Conservation (phyloP, 2,888 invertebrate species). For the Ischnura elegans region DNA sequence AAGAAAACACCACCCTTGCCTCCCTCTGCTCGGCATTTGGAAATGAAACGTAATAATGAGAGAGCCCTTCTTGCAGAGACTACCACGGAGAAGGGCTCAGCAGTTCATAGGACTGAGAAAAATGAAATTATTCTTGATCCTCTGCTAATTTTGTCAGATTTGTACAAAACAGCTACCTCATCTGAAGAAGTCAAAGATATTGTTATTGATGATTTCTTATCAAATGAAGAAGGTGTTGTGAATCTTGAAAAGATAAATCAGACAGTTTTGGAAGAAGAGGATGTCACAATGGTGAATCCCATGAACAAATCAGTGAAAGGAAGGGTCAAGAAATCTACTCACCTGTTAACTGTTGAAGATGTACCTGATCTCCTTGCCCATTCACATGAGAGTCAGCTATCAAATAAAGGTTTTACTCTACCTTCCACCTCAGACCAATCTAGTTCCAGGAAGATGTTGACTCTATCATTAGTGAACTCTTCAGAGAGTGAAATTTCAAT, state of each 20-base stretch:
- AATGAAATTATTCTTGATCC: conserved; percentile 30
- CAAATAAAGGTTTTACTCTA: not conserved
- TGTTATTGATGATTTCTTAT: not conserved
- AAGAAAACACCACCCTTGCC: not conserved
- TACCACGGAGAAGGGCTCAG: not conserved
- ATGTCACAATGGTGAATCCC: not conserved
- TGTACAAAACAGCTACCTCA: conserved; percentile 15
- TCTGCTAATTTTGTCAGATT: not conserved
- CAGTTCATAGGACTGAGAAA: not conserved
- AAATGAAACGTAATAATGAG: conserved; percentile 23
- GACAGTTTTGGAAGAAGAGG: not conserved
- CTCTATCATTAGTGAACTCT: not conserved
- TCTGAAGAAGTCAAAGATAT: conserved; percentile 37
- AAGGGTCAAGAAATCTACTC: not conserved
- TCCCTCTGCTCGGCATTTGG: not conserved
- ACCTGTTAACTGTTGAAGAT: not conserved
- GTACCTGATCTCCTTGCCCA: not conserved
- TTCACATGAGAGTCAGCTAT: conserved; percentile 1
- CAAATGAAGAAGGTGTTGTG: not conserved
- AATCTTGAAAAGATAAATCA: not conserved
- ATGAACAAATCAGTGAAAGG: not conserved
- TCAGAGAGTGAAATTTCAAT: not conserved
- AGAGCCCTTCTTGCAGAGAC: not conserved
- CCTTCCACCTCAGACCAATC: not conserved
- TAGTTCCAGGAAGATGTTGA: not conserved